Evolutionary conservation across 1,140 invertebrate species (phyloP).

Genomic region (Saccostrea echinata): DNA sequence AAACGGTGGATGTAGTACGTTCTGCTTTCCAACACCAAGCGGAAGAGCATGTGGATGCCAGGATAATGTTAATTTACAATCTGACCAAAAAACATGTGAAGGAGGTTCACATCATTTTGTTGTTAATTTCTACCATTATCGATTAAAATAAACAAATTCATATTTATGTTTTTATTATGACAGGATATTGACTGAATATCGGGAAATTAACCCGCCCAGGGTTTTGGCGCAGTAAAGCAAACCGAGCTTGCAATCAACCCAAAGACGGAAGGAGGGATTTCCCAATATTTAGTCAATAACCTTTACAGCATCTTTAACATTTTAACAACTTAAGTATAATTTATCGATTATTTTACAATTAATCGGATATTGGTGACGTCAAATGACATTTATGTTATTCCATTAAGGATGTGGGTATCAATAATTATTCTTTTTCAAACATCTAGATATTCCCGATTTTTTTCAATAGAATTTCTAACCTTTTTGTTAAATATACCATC

Average conservation of each 20-base stretch:
- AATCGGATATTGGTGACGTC: no score
- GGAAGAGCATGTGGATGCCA: slow-evolving; percentile 40
- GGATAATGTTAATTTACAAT: not conserved
- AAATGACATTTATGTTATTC: no score
- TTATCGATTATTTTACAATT: no score
- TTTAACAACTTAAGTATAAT: no score
- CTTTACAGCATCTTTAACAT: no score
- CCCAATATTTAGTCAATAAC: no score
- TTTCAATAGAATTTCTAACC: no score
- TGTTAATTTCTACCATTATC: not conserved
- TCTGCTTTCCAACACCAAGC: slow-evolving; percentile 29
- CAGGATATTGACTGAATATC: not conserved
- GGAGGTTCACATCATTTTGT: not conserved
- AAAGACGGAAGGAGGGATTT: no score
- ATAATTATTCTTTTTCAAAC: not conserved
- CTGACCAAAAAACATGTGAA: slow-evolving; percentile 11
- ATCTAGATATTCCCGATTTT: no score
- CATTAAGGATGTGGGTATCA: not conserved
- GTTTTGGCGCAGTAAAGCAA: not conserved
- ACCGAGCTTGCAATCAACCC: no score
- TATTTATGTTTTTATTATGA: no score
- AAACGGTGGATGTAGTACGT: slow-evolving; percentile 31
- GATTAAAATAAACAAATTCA: not conserved
- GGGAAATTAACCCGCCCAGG: not conserved
- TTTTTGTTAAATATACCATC: no score